A percentile compares a stretch with the other conserved stretches of the same genome.
Evolutionary conservation across 2,113 vertebrate genomes (phyloP).

Genomic region (Takifugu bimaculatus): DNA sequence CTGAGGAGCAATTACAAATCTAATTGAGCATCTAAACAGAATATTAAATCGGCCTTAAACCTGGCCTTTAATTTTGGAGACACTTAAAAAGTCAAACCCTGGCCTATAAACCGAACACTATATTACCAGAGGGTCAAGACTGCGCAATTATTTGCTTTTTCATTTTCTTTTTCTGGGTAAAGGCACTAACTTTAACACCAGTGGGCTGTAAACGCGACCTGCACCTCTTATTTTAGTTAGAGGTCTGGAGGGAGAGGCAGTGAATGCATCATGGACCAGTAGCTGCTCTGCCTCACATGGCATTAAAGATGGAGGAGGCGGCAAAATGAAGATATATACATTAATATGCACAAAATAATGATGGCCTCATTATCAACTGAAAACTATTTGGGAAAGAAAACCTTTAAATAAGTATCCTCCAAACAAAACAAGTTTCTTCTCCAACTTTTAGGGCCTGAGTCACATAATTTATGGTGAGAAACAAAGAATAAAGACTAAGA

Average conservation of each 20-base stretch:
- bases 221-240: too few relatives aligned
- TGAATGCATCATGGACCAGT: too few relatives aligned
- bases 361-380: too few relatives aligned
- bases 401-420: too few relatives aligned
- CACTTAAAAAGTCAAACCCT: slow-evolving; percentile 66
- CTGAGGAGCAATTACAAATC: slow-evolving; percentile 72
- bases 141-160: slow-evolving; percentile 5
- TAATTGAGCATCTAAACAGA: slow-evolving; percentile 75
- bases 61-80: slow-evolving; percentile 63
- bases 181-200: neutral
- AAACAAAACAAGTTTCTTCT: slow-evolving; percentile 38
- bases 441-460: slow-evolving; percentile 24
- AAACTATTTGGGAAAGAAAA: too few relatives aligned
- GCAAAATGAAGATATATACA: too few relatives aligned
- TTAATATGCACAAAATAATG: too few relatives aligned
- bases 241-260: too few relatives aligned
- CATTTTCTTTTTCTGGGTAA: neutral
- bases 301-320: too few relatives aligned
- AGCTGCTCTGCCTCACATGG: too few relatives aligned
- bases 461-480: slow-evolving; percentile 27
- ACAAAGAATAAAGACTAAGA: slow-evolving; percentile 39
- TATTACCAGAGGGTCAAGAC: slow-evolving; percentile 26
- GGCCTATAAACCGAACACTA: slow-evolving; percentile 57
- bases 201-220: too few relatives aligned
- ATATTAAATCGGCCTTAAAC: slow-evolving; percentile 69